phyloP scores from a whole-genome alignment of 2,888 invertebrate genomes.

The Eutolmus rufibarbis region DNA sequence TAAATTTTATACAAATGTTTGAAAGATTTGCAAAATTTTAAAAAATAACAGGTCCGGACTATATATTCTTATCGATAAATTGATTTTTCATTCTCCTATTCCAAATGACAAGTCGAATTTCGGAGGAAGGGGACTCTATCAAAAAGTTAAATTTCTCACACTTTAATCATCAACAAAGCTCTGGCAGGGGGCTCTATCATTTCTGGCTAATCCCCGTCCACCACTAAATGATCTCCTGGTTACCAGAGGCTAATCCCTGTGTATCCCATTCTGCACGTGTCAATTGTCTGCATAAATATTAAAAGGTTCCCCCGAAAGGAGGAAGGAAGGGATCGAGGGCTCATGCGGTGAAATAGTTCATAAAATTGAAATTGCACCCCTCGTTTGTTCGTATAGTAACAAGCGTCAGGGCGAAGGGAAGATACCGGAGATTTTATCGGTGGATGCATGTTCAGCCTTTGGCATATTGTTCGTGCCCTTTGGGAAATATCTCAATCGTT shows the following conservation, averaged over 20 bases:
- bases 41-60: too few species aligned
- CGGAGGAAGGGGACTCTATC: neutral
- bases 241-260: constrained; percentile 50
- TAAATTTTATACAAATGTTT: neutral
- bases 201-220: constrained; percentile 51
- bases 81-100: neutral
- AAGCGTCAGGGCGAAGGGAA: neutral
- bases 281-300: constrained; percentile 49
- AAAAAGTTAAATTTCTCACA: constrained; percentile 27
- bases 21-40: neutral
- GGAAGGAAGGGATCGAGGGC: constrained; percentile 4
- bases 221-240: constrained; percentile 52
- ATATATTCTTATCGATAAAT: neutral
- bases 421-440: constrained; percentile 9
- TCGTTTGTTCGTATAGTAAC: neutral
- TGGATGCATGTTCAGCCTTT: neutral
- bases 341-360: constrained; percentile 48
- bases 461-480: constrained; percentile 46
- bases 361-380: constrained; percentile 46
- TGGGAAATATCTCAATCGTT: constrained; percentile 51
- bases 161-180: constrained; percentile 48
- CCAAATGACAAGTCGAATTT: neutral
- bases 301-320: constrained; percentile 40
- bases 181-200: constrained; percentile 49
- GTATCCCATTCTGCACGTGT: constrained; percentile 51